phyloP scores from a whole-genome alignment of 2,113 vertebrate species.

The Micronycteris hirsuta region DNA sequence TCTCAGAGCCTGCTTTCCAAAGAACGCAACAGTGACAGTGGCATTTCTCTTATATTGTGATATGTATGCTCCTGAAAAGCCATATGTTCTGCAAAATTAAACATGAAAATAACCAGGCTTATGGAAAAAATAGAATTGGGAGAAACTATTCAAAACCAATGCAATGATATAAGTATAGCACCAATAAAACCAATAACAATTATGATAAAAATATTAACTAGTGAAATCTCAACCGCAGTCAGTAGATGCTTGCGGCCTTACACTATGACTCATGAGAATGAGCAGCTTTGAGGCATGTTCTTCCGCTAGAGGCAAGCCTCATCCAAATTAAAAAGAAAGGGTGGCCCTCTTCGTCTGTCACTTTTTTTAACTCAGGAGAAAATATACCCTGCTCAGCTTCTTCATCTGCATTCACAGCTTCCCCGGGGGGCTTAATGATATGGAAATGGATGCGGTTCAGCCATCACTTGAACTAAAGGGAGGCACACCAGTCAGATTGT shows the following conservation, averaged over 20 bases:
- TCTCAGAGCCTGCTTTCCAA: neutral
- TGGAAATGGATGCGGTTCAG: neutral
- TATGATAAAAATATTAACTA: neutral
- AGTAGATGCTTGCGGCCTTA: neutral
- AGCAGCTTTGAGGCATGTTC: neutral
- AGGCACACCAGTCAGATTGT: neutral
- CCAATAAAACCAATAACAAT: neutral
- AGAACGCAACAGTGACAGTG: neutral
- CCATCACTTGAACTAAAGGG: too few relatives aligned
- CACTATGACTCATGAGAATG: neutral
- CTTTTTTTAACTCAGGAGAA: neutral
- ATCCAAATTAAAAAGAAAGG: neutral
- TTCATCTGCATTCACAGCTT: neutral
- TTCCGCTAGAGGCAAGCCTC: neutral
- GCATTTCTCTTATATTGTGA: neutral
- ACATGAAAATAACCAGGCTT: neutral
- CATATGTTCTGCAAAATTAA: neutral
- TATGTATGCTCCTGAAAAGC: neutral
- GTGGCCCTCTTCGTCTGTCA: neutral
- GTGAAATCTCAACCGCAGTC: neutral
- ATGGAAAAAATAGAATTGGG: neutral
- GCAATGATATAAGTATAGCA: neutral
- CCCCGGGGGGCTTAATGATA: neutral
- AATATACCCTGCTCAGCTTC: neutral
- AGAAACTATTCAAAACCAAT: neutral